phyloP scores from a whole-genome alignment of 2,888 invertebrate genomes.

The Lasioglossum zephyrum region DNA sequence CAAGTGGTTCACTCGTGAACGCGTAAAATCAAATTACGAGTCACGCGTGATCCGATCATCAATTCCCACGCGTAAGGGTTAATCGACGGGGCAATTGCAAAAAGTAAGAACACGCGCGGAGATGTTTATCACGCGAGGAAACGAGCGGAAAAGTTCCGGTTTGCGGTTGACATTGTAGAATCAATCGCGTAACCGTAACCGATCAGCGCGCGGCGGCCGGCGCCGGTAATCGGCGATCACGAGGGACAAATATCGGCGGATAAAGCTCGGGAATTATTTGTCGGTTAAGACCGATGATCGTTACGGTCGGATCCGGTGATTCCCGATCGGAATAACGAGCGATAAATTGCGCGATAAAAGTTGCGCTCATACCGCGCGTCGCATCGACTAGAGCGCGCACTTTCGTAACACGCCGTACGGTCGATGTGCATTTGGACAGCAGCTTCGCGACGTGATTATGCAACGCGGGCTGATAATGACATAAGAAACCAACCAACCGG shows the following conservation, averaged over 20 bases:
- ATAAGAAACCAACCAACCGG: neutral
- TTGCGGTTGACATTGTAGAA: neutral
- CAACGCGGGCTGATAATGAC: constrained; percentile 41
- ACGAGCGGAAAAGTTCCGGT: neutral
- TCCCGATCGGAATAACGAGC: constrained; percentile 50
- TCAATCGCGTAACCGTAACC: constrained; percentile 18
- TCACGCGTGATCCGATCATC: too few species aligned
- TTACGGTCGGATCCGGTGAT: constrained; percentile 44
- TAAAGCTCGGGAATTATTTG: constrained; percentile 51
- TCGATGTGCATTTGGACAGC: constrained; percentile 54
- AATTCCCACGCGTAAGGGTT: too few species aligned
- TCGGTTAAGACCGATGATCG: constrained; percentile 48
- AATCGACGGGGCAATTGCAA: neutral
- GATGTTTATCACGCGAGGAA: neutral
- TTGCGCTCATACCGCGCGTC: constrained; percentile 37
- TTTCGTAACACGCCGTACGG: constrained; percentile 44
- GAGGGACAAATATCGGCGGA: constrained; percentile 4
- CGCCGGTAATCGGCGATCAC: constrained; percentile 1
- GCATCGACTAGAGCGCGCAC: neutral
- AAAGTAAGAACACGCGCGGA: neutral
- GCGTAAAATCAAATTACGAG: too few species aligned
- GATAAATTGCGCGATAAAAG: constrained; percentile 62
- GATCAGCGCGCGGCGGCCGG: neutral
- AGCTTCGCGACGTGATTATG: constrained; percentile 55
- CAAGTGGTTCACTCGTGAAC: too few species aligned